phyloP scores from a whole-genome alignment of 2,113 vertebrate genomes.

The Mus pahari region DNA sequence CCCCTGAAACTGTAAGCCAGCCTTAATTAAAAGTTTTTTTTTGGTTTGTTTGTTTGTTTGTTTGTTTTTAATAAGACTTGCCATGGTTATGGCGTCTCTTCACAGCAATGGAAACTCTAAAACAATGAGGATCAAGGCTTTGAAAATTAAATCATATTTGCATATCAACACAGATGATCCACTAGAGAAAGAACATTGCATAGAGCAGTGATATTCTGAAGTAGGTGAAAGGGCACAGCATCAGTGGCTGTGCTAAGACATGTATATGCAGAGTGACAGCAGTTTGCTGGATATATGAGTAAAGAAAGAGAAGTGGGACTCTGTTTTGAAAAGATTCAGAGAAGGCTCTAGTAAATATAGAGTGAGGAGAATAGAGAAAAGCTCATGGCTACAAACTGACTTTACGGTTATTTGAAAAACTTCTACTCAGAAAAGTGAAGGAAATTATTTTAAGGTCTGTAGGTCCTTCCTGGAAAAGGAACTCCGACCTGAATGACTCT shows the following conservation, averaged over 20 bases:
- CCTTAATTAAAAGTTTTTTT: neutral
- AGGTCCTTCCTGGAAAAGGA: neutral
- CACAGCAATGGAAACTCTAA: neutral
- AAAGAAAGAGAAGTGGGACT: neutral
- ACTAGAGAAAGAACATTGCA: neutral
- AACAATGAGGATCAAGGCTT: neutral
- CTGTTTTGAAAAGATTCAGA: neutral
- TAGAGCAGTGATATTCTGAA: neutral
- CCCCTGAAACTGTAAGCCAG: neutral
- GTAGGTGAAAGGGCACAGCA: neutral
- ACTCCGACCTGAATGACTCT: neutral
- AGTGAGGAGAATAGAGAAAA: neutral
- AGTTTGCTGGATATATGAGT: neutral
- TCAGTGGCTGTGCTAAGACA: neutral
- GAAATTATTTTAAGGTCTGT: neutral
- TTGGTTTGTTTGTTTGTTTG: too few species aligned
- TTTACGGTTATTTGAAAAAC: slow-evolving; percentile 39
- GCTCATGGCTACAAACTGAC: neutral
- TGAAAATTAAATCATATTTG: neutral
- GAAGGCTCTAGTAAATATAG: neutral
- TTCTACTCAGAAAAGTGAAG: slow-evolving; percentile 21
- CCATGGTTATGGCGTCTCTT: neutral
- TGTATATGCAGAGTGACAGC: neutral
- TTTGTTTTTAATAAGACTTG: neutral
- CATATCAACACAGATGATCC: neutral